Evolutionary conservation across 2,888 invertebrate species (phyloP).

Genomic region (Mantis religiosa): DNA sequence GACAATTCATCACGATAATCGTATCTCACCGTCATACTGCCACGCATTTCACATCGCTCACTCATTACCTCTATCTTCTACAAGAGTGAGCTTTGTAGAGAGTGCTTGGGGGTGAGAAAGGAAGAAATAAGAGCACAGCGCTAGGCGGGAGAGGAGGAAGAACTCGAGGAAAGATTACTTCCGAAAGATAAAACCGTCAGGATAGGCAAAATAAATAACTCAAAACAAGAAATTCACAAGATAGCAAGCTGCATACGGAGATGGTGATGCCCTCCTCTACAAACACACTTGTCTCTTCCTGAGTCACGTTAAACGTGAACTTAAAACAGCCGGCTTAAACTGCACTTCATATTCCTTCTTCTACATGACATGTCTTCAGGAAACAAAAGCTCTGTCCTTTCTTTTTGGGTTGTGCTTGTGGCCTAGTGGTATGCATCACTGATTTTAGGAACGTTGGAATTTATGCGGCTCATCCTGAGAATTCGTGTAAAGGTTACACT

Average conservation of each 20-base stretch:
- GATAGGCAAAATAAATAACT: conserved; percentile 1
- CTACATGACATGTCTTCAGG: neutral
- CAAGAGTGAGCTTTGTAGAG: neutral
- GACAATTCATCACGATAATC: neutral
- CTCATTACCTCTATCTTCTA: neutral
- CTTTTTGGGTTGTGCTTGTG: neutral
- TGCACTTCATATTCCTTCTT: neutral
- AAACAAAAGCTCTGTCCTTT: neutral
- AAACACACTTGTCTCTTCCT: neutral
- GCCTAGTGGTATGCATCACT: neutral
- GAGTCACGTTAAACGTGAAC: neutral
- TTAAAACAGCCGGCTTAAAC: neutral
- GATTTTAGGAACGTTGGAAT: neutral
- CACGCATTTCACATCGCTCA: neutral
- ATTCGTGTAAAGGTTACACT: too few relatives aligned
- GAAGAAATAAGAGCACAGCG: neutral
- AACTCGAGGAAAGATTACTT: conserved; percentile 1
- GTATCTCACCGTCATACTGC: neutral
- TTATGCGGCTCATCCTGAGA: too few relatives aligned
- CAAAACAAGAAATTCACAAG: conserved; percentile 2
- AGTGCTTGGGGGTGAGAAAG: neutral
- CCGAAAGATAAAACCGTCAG: conserved; percentile 6
- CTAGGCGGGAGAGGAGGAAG: neutral
- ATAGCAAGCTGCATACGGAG: neutral
- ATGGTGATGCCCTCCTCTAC: neutral